A percentile compares a stretch with the other conserved stretches of the same genome.
Evolutionary conservation across 92 coral and sea anemone species (phyloP).

Genomic region (Zoanthus sociatus): DNA sequence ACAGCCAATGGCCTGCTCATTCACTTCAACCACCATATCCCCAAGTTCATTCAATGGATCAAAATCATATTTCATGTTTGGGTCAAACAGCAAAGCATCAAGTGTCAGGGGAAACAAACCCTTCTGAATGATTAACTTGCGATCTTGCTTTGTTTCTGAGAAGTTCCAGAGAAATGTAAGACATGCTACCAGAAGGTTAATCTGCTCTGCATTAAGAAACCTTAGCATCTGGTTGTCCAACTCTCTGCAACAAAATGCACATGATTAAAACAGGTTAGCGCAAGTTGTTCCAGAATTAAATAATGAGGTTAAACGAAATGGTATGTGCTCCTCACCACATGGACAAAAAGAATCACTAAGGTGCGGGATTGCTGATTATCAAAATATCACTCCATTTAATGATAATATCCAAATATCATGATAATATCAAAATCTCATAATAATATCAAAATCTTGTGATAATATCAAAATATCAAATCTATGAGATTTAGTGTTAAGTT

Average conservation of each 20-base stretch:
- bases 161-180: conserved; percentile 81
- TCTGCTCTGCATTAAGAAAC: conserved; percentile 46
- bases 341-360: no score
- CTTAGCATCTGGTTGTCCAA: neutral
- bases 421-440: no score
- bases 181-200: conserved; percentile 62
- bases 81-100: conserved; percentile 62
- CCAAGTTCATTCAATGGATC: conserved; percentile 7
- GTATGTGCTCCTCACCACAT: no score
- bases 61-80: conserved; percentile 14
- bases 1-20: conserved; percentile 81
- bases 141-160: conserved; percentile 75
- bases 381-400: no score
- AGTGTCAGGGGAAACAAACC: conserved; percentile 63
- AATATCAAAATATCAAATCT: no score
- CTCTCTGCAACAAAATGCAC: neutral
- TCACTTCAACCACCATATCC: conserved; percentile 39
- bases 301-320: no score
- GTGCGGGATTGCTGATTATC: no score
- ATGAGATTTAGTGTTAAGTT: no score
- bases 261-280: neutral
- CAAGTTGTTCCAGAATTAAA: no score
- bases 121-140: conserved; percentile 65
- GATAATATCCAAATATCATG: no score
- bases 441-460: no score